Conservation (phyloP, 2,113 vertebrate species). For the Lophura nycthemera region DNA sequence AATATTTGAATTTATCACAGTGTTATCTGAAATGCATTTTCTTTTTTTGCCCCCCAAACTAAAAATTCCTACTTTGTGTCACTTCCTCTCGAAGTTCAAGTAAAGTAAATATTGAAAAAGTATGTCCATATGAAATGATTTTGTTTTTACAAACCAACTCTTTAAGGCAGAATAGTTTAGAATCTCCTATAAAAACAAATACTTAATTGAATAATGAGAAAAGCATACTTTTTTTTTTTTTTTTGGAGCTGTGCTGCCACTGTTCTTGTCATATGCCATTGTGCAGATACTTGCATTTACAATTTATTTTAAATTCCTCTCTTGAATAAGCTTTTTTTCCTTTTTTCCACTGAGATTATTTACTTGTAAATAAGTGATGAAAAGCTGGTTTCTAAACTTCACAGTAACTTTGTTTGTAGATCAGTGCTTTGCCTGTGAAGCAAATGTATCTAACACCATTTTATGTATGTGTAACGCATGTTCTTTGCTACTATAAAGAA, state of each 20-base stretch:
- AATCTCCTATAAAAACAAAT: neutral
- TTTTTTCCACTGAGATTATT: neutral
- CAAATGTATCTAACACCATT: neutral
- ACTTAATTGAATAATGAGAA: neutral
- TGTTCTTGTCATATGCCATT: neutral
- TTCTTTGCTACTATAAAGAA: neutral
- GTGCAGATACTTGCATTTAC: neutral
- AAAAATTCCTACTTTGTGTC: neutral
- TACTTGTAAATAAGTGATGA: neutral
- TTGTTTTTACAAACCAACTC: neutral
- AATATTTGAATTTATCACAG: neutral
- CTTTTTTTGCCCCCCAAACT: neutral
- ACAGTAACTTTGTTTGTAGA: neutral
- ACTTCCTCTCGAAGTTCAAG: neutral
- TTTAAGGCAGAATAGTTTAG: neutral
- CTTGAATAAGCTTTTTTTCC: neutral
- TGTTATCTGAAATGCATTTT: neutral
- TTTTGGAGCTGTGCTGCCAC: neutral
- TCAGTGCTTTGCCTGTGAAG: neutral
- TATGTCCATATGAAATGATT: neutral
- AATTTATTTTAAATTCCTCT: neutral
- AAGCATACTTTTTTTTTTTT: neutral
- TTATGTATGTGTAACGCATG: accelerated
- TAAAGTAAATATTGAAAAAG: neutral
- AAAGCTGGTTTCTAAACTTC: neutral